Evolutionary conservation across 2,113 vertebrate genomes (phyloP), one percentile per base, ranked within the genome.

Genomic region (Toxotes jaculatrix): DNA sequence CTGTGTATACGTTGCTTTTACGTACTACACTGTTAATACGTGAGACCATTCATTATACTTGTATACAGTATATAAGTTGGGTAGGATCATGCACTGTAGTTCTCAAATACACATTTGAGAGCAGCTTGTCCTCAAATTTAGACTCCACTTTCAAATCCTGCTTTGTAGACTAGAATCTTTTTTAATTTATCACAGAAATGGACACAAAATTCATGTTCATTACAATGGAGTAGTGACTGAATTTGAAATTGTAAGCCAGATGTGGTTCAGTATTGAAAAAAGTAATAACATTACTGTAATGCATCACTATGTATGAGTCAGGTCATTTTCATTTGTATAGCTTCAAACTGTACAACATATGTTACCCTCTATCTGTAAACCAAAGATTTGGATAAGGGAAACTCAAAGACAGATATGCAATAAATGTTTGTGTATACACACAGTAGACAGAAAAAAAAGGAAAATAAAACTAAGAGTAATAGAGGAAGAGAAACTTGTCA

Each of bases 1-100:
- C 56, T 56, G 27, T 45, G n/a, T 12, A 62, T 64, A 21, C 7
- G 2, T 65, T 82, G 53, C 21, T 70, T 76, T 60, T 47, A 72
- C 36, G 47, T 62, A 65, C 31, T 36, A 40, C 61, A 31, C 9
- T 78, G 27, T 63, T 7, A 23, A 61, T 17, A 66, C 32, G 10
- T 60, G 51, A 59, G 56, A 42, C 6, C 3, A 38, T 59, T 57
- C 14, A 59, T 19, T 71, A n/a, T 38, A n/a, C 2, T 3, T 17
- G 19, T 34, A 38, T 51, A 47, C 23, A 34, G 12, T 59, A 19
- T 19, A 12, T 51, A 21, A 4, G 3, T 61, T 27, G 27, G 19
- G 43, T 40, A 9, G 9, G 31, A 17, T 49, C 7, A 13, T 1
- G 1, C 57, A 32, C 38, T 61, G 9, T 57, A 9, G 19, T 32